Conservation (phyloP, 2,797 vertebrate species). For the Crypturellus tataupa region DNA sequence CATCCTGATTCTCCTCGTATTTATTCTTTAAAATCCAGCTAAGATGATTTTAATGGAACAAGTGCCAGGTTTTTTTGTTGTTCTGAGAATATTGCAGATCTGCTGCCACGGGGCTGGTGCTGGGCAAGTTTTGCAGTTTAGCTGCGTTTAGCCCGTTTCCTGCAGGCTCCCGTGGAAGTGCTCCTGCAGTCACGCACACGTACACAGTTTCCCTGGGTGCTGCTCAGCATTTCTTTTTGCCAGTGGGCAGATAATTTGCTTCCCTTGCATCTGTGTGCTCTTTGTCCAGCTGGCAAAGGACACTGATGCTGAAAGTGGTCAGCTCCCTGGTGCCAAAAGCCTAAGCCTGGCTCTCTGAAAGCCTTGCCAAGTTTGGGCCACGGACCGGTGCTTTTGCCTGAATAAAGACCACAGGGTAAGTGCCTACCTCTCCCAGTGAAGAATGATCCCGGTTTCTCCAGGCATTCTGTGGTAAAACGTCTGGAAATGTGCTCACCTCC, state of each 20-base stretch:
- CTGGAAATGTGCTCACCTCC: background rate
- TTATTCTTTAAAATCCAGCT: background rate
- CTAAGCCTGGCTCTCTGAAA: slow-evolving; percentile 51
- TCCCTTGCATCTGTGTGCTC: slow-evolving; percentile 67
- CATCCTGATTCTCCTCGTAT: background rate
- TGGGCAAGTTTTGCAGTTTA: background rate
- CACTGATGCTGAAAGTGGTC: slow-evolving; percentile 58
- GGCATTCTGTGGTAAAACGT: background rate
- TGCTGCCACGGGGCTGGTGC: background rate
- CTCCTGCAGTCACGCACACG: rapidly evolving
- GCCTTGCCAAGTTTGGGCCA: background rate
- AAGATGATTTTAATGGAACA: background rate
- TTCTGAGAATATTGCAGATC: background rate
- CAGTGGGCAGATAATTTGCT: slow-evolving; percentile 58
- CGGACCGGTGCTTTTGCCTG: background rate
- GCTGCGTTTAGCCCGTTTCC: background rate
- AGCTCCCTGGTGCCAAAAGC: slow-evolving; percentile 64
- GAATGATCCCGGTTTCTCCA: background rate
- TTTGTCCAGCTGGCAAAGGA: slow-evolving; percentile 72
- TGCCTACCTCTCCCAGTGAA: background rate
- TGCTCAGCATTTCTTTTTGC: slow-evolving; percentile 59
- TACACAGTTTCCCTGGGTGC: slow-evolving; percentile 1
- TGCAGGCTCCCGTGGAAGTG: background rate
- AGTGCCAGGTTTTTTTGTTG: background rate
- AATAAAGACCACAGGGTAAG: background rate